Percentiles rank a stretch among this genome's conserved stretches.
These are phyloP conservation scores for Pediacus dermestoides DNA, from an alignment of 2,888 invertebrate genomes.

Conservation along the genomic window DNA sequence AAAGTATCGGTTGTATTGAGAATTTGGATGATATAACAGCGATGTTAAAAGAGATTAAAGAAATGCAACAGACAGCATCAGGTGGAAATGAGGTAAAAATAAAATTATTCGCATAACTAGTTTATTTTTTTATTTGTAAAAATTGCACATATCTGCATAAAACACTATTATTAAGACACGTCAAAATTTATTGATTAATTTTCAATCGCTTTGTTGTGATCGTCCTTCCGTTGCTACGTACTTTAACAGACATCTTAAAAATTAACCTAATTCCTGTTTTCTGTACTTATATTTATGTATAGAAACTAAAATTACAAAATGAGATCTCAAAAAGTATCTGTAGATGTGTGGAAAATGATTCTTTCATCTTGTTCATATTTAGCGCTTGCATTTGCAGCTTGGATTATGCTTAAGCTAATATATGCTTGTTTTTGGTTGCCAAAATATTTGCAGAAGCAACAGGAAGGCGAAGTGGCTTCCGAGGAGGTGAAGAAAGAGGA, in stretches of 20 bases:
- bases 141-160: too few relatives aligned
- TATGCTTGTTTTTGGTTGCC: constrained; percentile 66
- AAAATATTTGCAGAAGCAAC: constrained; percentile 55
- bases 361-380: constrained; percentile 62
- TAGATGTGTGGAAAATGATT: constrained; percentile 66
- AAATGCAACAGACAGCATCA: too few relatives aligned
- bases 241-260: too few relatives aligned
- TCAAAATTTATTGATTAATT: constrained; percentile 3
- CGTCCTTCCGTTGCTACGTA: constrained; percentile 8
- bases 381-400: constrained; percentile 58
- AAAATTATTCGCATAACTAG: too few relatives aligned
- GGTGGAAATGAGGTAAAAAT: too few relatives aligned
- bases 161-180: not conserved
- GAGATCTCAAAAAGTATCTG: constrained; percentile 65
- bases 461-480: constrained; percentile 45
- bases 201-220: constrained; percentile 5
- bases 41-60: constrained; percentile 26
- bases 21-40: constrained; percentile 10
- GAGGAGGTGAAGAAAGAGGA: constrained; percentile 43
- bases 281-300: not conserved
- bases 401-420: constrained; percentile 64
- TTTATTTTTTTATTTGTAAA: too few relatives aligned
- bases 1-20: constrained; percentile 31
- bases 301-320: constrained; percentile 42
- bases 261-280: not conserved